These are phyloP conservation scores for Dorcus parallelipipedus DNA, from an alignment of 2,888 invertebrate species.

Conservation along the genomic window DNA sequence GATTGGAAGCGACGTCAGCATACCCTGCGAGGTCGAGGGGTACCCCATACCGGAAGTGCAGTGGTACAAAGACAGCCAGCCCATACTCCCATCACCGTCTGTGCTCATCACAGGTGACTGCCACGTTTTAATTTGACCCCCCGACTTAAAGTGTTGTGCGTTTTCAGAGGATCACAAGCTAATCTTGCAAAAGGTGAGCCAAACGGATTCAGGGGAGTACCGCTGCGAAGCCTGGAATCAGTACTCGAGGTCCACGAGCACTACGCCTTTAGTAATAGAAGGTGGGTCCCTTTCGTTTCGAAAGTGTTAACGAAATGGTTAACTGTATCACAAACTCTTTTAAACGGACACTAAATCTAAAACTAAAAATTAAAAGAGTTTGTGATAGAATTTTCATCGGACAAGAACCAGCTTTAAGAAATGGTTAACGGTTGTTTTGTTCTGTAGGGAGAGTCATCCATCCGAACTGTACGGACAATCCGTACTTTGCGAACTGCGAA, in stretches of 20 bases:
- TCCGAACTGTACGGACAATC: conserved; percentile 81
- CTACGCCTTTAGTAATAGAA: conserved; percentile 45
- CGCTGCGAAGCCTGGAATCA: conserved; percentile 79
- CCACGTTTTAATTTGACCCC: neutral
- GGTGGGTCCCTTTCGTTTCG: conserved; percentile 5
- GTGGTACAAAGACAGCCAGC: conserved; percentile 77
- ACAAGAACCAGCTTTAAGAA: no score
- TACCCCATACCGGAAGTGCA: conserved; percentile 71
- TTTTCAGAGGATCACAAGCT: conserved; percentile 65
- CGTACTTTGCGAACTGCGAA: conserved; percentile 84
- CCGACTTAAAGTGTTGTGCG: neutral
- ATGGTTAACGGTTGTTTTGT: neutral
- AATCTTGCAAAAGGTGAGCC: conserved; percentile 60
- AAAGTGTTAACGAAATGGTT: neutral
- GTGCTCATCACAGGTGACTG: conserved; percentile 62
- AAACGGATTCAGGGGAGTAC: conserved; percentile 76
- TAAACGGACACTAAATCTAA: no score
- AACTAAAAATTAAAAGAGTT: no score
- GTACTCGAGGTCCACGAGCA: conserved; percentile 62
- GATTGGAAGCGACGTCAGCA: conserved; percentile 64
- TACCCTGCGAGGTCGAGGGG: conserved; percentile 75
- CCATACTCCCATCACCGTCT: conserved; percentile 55
- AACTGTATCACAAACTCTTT: no score
- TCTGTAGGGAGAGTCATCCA: conserved; percentile 67
- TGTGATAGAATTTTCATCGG: no score